Conservation (phyloP, 2,888 invertebrate genomes). For the Caenorhabditis parvicauda region DNA sequence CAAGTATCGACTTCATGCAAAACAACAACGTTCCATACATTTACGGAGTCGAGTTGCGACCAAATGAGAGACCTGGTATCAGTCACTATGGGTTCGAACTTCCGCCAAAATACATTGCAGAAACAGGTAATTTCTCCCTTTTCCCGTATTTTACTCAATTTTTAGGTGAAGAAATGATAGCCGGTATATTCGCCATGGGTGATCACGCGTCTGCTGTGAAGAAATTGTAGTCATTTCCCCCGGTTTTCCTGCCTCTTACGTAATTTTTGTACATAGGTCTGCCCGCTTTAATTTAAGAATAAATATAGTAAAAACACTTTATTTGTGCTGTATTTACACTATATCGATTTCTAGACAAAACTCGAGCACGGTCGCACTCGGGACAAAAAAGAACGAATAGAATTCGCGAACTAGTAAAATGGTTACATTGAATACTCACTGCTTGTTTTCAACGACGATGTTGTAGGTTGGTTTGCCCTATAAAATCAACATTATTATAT, state of each 20-base stretch:
- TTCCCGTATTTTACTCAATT: too few relatives aligned
- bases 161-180: conserved; percentile 49
- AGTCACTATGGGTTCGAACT: conserved; percentile 50
- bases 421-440: neutral
- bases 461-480: conserved; percentile 45
- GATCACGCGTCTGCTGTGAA: conserved; percentile 46
- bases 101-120: conserved; percentile 46
- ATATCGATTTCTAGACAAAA: neutral
- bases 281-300: too few relatives aligned
- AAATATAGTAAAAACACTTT: too few relatives aligned
- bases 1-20: conserved; percentile 60
- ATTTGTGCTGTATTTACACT: too few relatives aligned
- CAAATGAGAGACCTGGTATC: conserved; percentile 40
- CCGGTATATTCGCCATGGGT: conserved; percentile 38
- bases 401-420: neutral
- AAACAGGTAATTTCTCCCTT: conserved; percentile 45
- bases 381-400: neutral
- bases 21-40: conserved; percentile 56
- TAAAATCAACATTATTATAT: neutral
- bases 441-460: conserved; percentile 33
- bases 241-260: too few relatives aligned
- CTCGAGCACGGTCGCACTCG: neutral
- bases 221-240: too few relatives aligned
- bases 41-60: conserved; percentile 54
- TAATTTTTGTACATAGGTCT: too few relatives aligned